Percentiles rank a stretch among this genome's conserved stretches.
Conservation (phyloP, 2,113 vertebrate genomes). For the Taurulus bubalis region DNA sequence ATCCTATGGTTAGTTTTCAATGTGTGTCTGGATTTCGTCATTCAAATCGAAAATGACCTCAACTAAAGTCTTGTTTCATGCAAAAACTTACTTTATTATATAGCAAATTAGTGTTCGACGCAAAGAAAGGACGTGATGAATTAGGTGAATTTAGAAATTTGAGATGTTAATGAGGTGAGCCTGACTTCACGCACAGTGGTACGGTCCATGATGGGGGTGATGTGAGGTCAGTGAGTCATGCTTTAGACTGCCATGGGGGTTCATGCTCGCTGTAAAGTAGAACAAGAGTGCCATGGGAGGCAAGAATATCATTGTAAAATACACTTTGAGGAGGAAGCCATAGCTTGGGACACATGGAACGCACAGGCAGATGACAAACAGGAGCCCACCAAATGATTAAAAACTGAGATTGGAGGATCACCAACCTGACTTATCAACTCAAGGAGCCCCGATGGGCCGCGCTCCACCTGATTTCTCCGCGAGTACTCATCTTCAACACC, state of each 20-base stretch:
- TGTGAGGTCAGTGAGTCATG: constrained; percentile 35
- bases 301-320: constrained; percentile 99
- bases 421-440: constrained; percentile 97
- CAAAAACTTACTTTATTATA: background rate
- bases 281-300: constrained; percentile 25
- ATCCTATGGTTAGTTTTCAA: constrained; percentile 16
- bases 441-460: constrained; percentile 87
- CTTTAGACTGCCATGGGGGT: constrained; percentile 20
- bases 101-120: background rate
- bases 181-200: background rate
- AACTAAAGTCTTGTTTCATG: constrained; percentile 25
- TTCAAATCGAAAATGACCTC: background rate
- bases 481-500: constrained; percentile 88
- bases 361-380: constrained; percentile 95
- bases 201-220: background rate
- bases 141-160: background rate
- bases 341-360: constrained; percentile 97
- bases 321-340: constrained; percentile 88
- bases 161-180: constrained; percentile 2
- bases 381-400: constrained; percentile 81
- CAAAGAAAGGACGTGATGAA: background rate
- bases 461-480: constrained; percentile 86
- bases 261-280: constrained; percentile 41
- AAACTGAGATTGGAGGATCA: constrained; percentile 90
- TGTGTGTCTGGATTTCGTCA: background rate